These are phyloP conservation scores for Trissolcus basalis DNA, from an alignment of 1,140 invertebrate genomes.

Conservation along the genomic window DNA sequence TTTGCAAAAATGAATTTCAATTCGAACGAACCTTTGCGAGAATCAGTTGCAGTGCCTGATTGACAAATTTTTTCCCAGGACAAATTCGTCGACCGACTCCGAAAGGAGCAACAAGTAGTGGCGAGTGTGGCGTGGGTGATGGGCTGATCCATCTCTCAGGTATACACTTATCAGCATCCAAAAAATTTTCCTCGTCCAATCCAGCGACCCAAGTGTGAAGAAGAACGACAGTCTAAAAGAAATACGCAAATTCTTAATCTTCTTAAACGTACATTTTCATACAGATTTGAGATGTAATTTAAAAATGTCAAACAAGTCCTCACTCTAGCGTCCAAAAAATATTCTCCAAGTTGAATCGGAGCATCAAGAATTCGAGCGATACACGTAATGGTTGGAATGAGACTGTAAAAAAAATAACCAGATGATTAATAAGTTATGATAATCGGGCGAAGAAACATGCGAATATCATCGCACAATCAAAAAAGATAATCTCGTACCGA, in stretches of 20 bases:
- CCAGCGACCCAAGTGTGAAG: conserved; percentile 91
- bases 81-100: conserved; percentile 89
- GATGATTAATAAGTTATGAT: not conserved
- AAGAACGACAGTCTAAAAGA: conserved; percentile 87
- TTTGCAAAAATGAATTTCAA: not conserved
- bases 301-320: conserved; percentile 65
- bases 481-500: conserved; percentile 64
- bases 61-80: conserved; percentile 88
- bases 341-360: conserved; percentile 85
- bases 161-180: conserved; percentile 82
- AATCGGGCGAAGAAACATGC: not conserved
- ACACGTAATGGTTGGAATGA: conserved; percentile 89
- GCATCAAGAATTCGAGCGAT: conserved; percentile 87
- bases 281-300: too few relatives aligned
- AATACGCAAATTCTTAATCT: too few relatives aligned
- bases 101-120: conserved; percentile 88
- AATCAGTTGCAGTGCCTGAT: conserved; percentile 85
- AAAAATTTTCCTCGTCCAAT: conserved; percentile 86
- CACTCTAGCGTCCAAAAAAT: conserved; percentile 86
- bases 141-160: conserved; percentile 88
- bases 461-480: not conserved
- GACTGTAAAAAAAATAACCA: conserved; percentile 68
- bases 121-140: conserved; percentile 74
- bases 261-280: too few relatives aligned
- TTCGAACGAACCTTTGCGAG: conserved; percentile 79